Base-by-base conservation (phyloP, 2,888 invertebrate genomes). In the Pachliopta kotzebuea region DNA sequence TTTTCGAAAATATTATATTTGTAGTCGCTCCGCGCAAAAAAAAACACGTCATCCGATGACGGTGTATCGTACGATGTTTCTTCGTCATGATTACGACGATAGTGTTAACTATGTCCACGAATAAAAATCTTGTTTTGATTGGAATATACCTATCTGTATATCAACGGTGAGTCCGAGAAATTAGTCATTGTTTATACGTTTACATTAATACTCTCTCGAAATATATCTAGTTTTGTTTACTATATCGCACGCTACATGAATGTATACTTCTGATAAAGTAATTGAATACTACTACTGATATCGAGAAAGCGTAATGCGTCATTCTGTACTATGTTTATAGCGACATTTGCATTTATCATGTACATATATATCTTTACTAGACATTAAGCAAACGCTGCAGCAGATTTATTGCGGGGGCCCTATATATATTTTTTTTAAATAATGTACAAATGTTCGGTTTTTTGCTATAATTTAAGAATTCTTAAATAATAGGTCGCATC, bases 31-130 rank as follows among this genome's bases (percentile, higher is more conserved):
- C 45, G n/a, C 45, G 62, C 58, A 14, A 37, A 37, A 45, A 45
- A 45, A 45, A 4, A 17, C 81, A 80, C 86, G 86, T 87, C 85
- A 86, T 62, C 45, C 58, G 62, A 71, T 87, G 86, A 86, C 84
- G 85, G 72, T 70, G 79, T 63, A 85, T 86, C 86, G 84, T 81
- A 85, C 77, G 86, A 87, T 85, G 73, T 78, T 80, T 81, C 78
- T 74, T 77, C 75, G 71, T 66, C 72, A 67, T 67, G 70, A 72
- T 73, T 71, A 37, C 65, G 74, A 72, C 72, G 54, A 49, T 58
- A 20, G 42, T 24, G 31, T 42, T 54, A 23, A 62, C 49, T 29
- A 20, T 23, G 21, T 23, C 55, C 23, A 52, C 53, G 20, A 55
- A 24, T 58, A 31, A 54, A 53, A 53, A 29, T 49, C 49, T 20